Conservation (phyloP, 2,113 vertebrate species). For the Orientallactaga bullata region DNA sequence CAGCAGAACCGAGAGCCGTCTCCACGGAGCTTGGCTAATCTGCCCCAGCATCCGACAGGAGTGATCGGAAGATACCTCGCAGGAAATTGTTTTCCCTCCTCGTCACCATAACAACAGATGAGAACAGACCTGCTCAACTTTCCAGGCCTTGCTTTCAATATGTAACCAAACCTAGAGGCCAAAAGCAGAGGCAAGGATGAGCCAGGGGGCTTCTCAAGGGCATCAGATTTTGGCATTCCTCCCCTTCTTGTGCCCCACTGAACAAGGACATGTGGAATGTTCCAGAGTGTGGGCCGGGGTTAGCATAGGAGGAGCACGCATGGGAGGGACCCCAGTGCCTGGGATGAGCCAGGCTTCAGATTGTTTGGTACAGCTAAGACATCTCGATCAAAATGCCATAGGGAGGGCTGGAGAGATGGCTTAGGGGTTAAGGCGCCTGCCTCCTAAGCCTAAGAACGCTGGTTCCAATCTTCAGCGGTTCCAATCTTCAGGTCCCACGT, state of each 20-base stretch:
- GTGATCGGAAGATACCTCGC: conserved; percentile 88
- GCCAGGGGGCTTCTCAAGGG: not conserved
- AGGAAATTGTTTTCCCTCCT: conserved; percentile 89
- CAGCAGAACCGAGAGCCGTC: conserved; percentile 85
- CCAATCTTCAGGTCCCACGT: too few relatives aligned
- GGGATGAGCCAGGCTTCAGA: too few relatives aligned
- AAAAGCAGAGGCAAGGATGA: conserved; percentile 25
- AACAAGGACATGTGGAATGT: not conserved
- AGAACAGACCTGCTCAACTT: conserved; percentile 81
- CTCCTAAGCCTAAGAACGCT: too few relatives aligned
- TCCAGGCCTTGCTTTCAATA: conserved; percentile 55
- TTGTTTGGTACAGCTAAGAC: rapidly evolving
- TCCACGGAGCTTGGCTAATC: conserved; percentile 85
- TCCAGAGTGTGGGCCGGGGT: not conserved
- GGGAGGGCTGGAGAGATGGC: too few relatives aligned
- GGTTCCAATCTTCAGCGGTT: too few relatives aligned
- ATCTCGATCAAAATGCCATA: rapidly evolving
- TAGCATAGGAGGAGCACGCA: rapidly evolving
- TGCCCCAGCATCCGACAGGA: conserved; percentile 86
- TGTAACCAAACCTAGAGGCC: conserved; percentile 68
- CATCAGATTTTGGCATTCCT: not conserved
- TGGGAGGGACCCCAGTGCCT: rapidly evolving
- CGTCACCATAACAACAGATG: conserved; percentile 89
- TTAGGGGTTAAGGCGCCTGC: too few relatives aligned
- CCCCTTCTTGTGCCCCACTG: not conserved